phyloP scores from a whole-genome alignment of 2,113 vertebrate genomes.

The Salvelinus alpinus region DNA sequence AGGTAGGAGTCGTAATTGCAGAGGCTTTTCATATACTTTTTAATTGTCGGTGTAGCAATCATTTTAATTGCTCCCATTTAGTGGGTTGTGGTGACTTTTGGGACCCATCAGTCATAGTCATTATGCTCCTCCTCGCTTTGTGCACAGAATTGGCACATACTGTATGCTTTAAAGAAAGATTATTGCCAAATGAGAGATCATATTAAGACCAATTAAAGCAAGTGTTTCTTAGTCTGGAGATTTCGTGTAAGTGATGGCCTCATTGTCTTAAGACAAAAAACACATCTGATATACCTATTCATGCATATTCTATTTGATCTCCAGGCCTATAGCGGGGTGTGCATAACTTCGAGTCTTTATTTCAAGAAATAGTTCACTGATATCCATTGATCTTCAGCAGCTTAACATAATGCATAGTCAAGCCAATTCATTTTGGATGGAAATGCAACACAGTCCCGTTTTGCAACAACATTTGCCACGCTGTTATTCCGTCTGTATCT shows the following conservation, averaged over 20 bases:
- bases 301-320: conserved; percentile 45
- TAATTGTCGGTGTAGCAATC: conserved; percentile 78
- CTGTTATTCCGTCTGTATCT: neutral
- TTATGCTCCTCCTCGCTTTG: conserved; percentile 72
- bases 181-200: conserved; percentile 69
- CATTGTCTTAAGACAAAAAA: conserved; percentile 51
- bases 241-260: conserved; percentile 55
- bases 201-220: conserved; percentile 68
- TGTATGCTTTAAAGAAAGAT: conserved; percentile 61
- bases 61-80: conserved; percentile 78
- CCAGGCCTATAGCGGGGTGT: conserved; percentile 37
- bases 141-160: conserved; percentile 70
- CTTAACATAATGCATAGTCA: no score
- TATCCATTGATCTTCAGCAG: conserved; percentile 19
- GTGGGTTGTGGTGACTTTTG: conserved; percentile 68
- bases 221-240: conserved; percentile 43
- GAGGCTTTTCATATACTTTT: conserved; percentile 65
- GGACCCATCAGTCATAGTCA: conserved; percentile 66
- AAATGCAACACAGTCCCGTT: no score
- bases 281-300: conserved; percentile 54
- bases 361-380: conserved; percentile 33
- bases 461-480: neutral
- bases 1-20: conserved; percentile 83
- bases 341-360: conserved; percentile 28
- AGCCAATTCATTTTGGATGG: no score